These are phyloP conservation scores for Phoeniculus purpureus DNA, from an alignment of 2,797 vertebrate species.

Conservation along the genomic window DNA sequence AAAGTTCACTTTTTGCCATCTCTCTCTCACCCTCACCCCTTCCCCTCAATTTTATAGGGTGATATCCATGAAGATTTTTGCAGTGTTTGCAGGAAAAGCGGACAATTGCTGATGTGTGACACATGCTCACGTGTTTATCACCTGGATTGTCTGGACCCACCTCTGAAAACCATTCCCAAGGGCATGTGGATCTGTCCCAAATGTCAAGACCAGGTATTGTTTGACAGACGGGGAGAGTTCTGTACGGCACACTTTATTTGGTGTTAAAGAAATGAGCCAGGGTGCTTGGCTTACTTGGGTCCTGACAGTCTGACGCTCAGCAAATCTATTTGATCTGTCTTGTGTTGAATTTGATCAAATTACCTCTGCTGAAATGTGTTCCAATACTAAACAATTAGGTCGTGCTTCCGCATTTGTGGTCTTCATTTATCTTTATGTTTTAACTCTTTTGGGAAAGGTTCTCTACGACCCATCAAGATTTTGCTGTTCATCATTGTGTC, in stretches of 20 bases:
- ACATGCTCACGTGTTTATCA: constrained; percentile 99
- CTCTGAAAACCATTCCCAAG: constrained; percentile 99
- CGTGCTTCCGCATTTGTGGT: background rate
- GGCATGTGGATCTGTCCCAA: constrained; percentile 99
- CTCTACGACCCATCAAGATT: background rate
- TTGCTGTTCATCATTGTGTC: background rate
- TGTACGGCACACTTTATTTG: background rate
- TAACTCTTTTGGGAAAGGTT: background rate
- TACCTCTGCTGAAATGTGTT: background rate
- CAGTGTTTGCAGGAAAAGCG: constrained; percentile 99
- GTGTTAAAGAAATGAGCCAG: background rate
- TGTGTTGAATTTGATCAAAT: background rate
- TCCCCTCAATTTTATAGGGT: constrained; percentile 86
- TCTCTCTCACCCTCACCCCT: constrained; percentile 29
- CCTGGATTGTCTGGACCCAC: constrained; percentile 98
- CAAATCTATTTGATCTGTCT: background rate
- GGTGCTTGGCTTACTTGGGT: background rate
- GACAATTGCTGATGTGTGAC: constrained; percentile 99
- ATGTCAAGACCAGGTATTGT: constrained; percentile 98
- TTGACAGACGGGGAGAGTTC: background rate
- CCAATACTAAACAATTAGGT: background rate
- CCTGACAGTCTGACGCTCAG: background rate
- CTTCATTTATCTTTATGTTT: background rate
- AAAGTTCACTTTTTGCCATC: constrained; percentile 49
- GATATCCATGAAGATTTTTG: constrained; percentile 99